Conservation (phyloP, 2,113 vertebrate genomes). For the Leucopsar rothschildi region DNA sequence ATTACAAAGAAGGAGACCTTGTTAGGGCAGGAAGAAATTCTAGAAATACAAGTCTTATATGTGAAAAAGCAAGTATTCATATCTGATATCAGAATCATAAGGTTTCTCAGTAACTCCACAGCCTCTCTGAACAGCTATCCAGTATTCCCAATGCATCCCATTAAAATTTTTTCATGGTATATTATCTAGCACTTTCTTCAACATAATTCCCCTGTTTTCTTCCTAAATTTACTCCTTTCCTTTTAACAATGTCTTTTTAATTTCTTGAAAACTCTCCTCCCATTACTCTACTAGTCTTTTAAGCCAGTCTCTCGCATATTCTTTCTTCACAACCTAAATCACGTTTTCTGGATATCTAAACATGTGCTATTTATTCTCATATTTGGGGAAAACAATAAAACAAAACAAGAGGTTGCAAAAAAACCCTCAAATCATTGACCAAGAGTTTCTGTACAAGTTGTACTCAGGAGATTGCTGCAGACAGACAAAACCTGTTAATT, state of each 20-base stretch:
- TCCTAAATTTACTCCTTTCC: neutral
- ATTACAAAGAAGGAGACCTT: neutral
- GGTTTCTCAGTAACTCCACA: neutral
- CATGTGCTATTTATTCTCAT: neutral
- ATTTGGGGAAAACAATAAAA: neutral
- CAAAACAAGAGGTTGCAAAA: neutral
- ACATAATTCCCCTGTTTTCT: neutral
- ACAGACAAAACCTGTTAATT: constrained; percentile 61
- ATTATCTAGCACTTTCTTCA: neutral
- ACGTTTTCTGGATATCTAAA: neutral
- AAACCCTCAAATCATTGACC: neutral
- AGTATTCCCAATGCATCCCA: neutral
- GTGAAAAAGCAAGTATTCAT: neutral
- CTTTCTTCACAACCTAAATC: neutral
- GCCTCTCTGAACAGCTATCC: neutral
- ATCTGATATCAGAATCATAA: neutral
- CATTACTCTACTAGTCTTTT: neutral
- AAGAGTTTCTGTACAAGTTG: neutral
- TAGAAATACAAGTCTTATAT: neutral
- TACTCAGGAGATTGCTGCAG: constrained; percentile 2
- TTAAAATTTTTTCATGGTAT: neutral
- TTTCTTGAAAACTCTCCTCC: neutral
- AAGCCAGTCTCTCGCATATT: neutral
- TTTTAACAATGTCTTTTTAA: neutral
- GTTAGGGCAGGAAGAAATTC: neutral